Base-by-base conservation (phyloP, 2,113 vertebrate species). In the Alaudala cheleensis region DNA sequence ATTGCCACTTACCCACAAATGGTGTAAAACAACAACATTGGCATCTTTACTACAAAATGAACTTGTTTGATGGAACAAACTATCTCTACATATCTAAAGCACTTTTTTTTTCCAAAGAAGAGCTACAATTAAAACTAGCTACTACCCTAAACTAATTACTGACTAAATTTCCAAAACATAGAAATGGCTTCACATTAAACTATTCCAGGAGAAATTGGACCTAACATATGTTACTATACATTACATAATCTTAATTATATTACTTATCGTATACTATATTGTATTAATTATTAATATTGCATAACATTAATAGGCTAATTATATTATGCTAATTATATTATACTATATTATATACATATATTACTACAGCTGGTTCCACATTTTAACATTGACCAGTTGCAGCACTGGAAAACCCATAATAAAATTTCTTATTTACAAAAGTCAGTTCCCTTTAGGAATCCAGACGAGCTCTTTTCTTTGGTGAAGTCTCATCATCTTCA, bases 1-100 rank as follows among this genome's bases (percentile, higher is more conserved):
- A 98, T 98, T 97, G 98, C 97, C 96, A 98, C 98, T 98, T 98
- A 98, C 98, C 98, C 99, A 99, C 98, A 99, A 99, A 99, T 98
- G 98, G 97, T 98, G 98, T 98, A 98, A 98, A 99, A 98, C 98
- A 98, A 98, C 95, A 97, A 98, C 98, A 98, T 98, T 98, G 98
- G 98, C 97, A 98, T 98, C 98, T 98, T 98, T 98, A 98, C 98
- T 98, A 99, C 98, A 98, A 99, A 98, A 98, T 98, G 98, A 98
- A 98, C 96, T 98, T 97, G 96, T 98, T 97, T 98, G 97, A 97
- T 98, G 97, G 97, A 98, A 98, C 95, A 98, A 98, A 97, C 97
- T 97, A 97, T 98, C 98, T 97, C 40, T 98, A 98, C 96, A 76
- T 97, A 98, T 98, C 98, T 98, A 96, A n/a, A n/a, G n/a, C n/a